phyloP scores from a whole-genome alignment of 2,888 invertebrate species.

The Laothoe populi region DNA sequence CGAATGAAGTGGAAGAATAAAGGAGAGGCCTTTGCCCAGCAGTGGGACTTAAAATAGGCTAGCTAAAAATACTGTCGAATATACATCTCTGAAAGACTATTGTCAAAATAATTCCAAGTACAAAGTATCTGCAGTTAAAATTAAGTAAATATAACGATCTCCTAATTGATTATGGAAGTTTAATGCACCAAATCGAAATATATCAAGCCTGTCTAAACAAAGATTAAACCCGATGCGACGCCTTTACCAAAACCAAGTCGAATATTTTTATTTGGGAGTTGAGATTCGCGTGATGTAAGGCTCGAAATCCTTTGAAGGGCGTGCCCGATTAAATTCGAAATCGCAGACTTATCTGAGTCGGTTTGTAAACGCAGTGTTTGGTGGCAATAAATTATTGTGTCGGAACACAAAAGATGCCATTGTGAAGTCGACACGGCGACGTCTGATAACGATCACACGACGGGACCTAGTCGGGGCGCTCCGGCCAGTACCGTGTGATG shows the following conservation, averaged over 20 bases:
- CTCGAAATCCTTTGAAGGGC: constrained; percentile 44
- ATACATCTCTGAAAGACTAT: too few relatives aligned
- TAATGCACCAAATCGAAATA: constrained; percentile 30
- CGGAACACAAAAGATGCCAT: constrained; percentile 81
- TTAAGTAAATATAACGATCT: background rate
- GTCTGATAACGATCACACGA: constrained; percentile 72
- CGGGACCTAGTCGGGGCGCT: constrained; percentile 41
- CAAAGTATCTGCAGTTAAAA: background rate
- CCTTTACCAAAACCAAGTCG: constrained; percentile 29
- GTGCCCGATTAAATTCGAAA: constrained; percentile 62
- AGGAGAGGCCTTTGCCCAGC: too few relatives aligned
- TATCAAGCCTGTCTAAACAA: constrained; percentile 36
- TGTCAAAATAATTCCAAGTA: too few relatives aligned
- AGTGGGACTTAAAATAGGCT: too few relatives aligned
- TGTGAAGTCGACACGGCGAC: constrained; percentile 77
- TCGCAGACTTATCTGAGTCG: constrained; percentile 64
- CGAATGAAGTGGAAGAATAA: too few relatives aligned
- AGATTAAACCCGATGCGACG: constrained; percentile 20
- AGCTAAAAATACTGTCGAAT: too few relatives aligned
- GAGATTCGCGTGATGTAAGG: constrained; percentile 33
- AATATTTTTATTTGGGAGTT: constrained; percentile 20
- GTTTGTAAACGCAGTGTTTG: constrained; percentile 72
- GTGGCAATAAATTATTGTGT: constrained; percentile 79
- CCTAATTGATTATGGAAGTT: constrained; percentile 19
- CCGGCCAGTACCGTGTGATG: constrained; percentile 32